phyloP scores from a whole-genome alignment of 2,888 invertebrate genomes.

The Ectobius pallidus region DNA sequence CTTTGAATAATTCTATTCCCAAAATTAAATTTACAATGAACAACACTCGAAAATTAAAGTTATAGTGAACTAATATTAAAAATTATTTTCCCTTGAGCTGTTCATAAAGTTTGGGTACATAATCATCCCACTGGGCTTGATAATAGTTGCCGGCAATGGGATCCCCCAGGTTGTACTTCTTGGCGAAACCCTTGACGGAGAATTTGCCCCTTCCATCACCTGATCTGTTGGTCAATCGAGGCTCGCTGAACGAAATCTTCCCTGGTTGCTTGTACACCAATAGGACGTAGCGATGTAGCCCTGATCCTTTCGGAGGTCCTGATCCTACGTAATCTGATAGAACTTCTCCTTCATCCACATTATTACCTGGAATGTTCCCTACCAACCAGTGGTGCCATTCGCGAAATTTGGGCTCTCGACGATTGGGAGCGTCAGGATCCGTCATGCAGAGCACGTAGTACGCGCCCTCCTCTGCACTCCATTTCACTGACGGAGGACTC shows the following conservation, averaged over 20 bases:
- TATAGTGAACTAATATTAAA: too few species aligned
- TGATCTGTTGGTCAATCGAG: constrained; percentile 53
- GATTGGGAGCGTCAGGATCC: constrained; percentile 92
- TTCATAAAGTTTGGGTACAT: constrained; percentile 85
- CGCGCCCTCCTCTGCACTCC: constrained; percentile 63
- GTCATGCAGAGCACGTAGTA: constrained; percentile 82
- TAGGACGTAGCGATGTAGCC: constrained; percentile 80
- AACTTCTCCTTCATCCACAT: constrained; percentile 72
- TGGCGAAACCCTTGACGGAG: constrained; percentile 75
- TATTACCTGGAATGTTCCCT: constrained; percentile 80
- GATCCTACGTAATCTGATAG: constrained; percentile 82
- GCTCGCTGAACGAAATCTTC: constrained; percentile 53
- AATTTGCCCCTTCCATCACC: constrained; percentile 62
- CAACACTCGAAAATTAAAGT: too few species aligned
- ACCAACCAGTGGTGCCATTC: constrained; percentile 95
- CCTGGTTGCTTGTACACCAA: constrained; percentile 74
- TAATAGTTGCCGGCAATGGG: constrained; percentile 89
- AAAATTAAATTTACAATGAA: too few species aligned
- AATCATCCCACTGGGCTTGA: constrained; percentile 86
- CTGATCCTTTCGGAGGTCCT: constrained; percentile 80
- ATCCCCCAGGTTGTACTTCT: constrained; percentile 78
- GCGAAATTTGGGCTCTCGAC: constrained; percentile 76
- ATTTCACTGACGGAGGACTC: constrained; percentile 70
- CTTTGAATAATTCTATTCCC: too few species aligned
- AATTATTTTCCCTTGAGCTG: constrained; percentile 64